Evolutionary conservation across 1,140 invertebrate species (phyloP).

Genomic region (Ectropis grisescens): DNA sequence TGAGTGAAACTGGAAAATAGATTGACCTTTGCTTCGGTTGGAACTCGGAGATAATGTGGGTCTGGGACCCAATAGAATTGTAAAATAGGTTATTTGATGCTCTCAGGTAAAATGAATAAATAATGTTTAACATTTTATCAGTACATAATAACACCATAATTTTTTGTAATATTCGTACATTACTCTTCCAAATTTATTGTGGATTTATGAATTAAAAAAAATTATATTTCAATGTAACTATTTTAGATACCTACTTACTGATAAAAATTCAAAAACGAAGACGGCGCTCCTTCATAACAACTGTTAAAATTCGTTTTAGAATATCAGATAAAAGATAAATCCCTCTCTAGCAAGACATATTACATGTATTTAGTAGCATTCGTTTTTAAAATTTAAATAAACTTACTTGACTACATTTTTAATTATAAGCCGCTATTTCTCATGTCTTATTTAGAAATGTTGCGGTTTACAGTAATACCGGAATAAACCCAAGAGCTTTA

Average conservation of each 20-base stretch:
- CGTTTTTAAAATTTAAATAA: too few relatives aligned
- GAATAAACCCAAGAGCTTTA: conserved; percentile 26
- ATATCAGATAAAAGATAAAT: too few relatives aligned
- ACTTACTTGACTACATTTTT: too few relatives aligned
- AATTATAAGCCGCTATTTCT: conserved; percentile 1
- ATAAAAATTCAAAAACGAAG: too few relatives aligned
- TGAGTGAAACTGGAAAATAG: not conserved
- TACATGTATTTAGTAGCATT: too few relatives aligned
- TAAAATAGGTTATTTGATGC: not conserved
- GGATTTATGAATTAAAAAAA: too few relatives aligned
- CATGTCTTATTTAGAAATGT: conserved; percentile 6
- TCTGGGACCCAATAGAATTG: not conserved
- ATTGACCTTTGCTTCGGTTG: not conserved
- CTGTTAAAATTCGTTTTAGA: too few relatives aligned
- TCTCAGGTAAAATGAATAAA: not conserved
- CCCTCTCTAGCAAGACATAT: too few relatives aligned
- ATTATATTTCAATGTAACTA: too few relatives aligned
- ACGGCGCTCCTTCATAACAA: too few relatives aligned
- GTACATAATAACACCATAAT: not conserved
- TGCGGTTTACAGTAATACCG: conserved; percentile 15
- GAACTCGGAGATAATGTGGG: not conserved
- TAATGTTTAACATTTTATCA: not conserved
- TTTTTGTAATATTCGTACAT: not conserved
- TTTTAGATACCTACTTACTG: too few relatives aligned
- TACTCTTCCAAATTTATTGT: not conserved